Evolutionary conservation across 2,797 vertebrate genomes (phyloP).

Genomic region (Microhierax caerulescens): DNA sequence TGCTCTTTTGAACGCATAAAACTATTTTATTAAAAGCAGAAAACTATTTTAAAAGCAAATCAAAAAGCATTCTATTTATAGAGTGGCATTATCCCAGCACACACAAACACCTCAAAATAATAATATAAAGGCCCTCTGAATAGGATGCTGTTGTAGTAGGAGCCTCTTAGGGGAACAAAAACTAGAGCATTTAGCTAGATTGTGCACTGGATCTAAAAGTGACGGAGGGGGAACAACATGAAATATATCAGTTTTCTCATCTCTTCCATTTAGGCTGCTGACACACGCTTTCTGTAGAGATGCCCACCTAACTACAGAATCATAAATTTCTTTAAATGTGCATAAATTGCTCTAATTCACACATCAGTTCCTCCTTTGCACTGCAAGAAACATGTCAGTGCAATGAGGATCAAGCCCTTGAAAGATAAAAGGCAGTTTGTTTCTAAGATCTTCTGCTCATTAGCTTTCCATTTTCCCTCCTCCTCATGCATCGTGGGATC

Average conservation of each 20-base stretch:
- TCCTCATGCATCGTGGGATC: rapidly evolving
- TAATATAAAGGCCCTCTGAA: neutral
- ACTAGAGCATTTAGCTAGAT: neutral
- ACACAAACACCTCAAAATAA: constrained; percentile 26
- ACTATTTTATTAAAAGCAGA: constrained; percentile 38
- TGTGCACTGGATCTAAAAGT: neutral
- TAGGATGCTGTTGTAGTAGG: neutral
- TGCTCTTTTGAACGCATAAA: constrained; percentile 35
- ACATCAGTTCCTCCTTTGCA: neutral
- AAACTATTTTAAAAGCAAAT: constrained; percentile 35
- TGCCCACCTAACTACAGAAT: neutral
- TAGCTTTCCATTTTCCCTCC: neutral
- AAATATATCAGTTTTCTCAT: neutral
- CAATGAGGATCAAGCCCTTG: neutral
- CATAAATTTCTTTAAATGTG: neutral
- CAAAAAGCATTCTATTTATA: constrained; percentile 5
- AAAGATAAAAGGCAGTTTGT: neutral
- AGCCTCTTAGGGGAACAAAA: neutral
- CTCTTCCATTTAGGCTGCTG: neutral
- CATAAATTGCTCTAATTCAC: neutral
- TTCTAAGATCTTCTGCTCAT: neutral
- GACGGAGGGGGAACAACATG: neutral
- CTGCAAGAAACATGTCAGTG: neutral
- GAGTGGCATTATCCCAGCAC: neutral
- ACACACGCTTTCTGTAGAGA: neutral